Base-by-base conservation (phyloP, 2,797 vertebrate genomes). In the Phoxinus dragarum region DNA sequence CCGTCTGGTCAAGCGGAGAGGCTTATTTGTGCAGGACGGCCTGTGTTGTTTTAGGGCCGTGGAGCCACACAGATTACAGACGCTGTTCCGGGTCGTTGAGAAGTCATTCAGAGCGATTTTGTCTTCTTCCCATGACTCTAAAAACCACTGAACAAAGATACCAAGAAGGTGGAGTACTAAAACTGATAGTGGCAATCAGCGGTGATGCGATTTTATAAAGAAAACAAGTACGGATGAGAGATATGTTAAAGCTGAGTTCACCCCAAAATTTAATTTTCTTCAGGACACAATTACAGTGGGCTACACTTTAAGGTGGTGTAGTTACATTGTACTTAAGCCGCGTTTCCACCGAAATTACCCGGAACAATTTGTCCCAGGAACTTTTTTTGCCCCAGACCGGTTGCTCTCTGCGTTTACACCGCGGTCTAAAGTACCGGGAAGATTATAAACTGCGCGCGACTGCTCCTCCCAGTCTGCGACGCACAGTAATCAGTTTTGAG, bases 11-110 rank as follows among this genome's bases (percentile, higher is more conserved):
- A 69, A 81, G 89, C 89, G 90, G 84, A 87, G 85, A 88, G 80
- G 86, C 76, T 56, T 92, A 91, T 92, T 93, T 94, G 80, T 90
- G 85, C 86, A 89, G 89, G 91, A 92, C 89, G 80, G 88, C 86
- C 90, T 89, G 85, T 93, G 94, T 94, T 94, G 90, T 93, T 94
- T 92, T 88, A 93, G 92, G 88, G 81, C 85, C 59, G 61, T 56
- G 73, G 66, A 86, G 86, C 76, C 87, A 87, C 86, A 84, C 87
- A 89, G 89, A 89, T 89, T 88, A 91, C 90, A 89, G 89, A 89
- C 84, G 83, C 92, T 92, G 93, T 87, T 82, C 86, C 68, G 90
- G 90, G 89, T 90, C 89, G 91, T 91, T 92, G 91, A 89, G 81
- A 79, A 91, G 90, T 89, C 89, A 89, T 92, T 88, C 90, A 88